Base-by-base conservation (phyloP, 2,888 invertebrate species). In the Deroplatys truncata region DNA sequence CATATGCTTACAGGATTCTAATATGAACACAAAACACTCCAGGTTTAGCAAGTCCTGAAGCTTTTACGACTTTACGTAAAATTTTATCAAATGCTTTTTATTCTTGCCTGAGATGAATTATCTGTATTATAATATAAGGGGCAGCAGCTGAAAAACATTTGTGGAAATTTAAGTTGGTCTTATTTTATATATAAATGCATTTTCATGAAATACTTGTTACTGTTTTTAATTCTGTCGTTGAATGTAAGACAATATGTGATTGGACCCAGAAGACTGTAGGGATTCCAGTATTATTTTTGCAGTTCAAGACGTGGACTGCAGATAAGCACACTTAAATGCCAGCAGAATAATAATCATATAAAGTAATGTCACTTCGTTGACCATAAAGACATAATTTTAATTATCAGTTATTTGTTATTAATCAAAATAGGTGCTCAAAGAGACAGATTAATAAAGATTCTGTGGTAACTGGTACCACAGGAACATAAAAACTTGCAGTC, bases 1-100 rank as follows among this genome's bases (percentile, higher is more conserved):
- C 89, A 87, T 87, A 87, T 87, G 87, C 87, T 87, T 87, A 87
- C 87, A 87, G 87, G 87, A 87, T 83, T 87, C 87, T 87, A 87
- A 87, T 43, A 83, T 87, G 35, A 87, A 87, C 83, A 87, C 83
- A 82, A 83, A 86, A 87, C 87, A 83, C 82, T 25, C n/a, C 82
- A 35, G 87, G 87, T 83, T 87, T 82, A 83, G 83, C 87, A 87
- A 87, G 87, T 83, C 87, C 28, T 87, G 87, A 83, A 87, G 56
- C 20, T 72, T 72, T 72, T 72, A 56, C 20, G 16, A 56, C 56
- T 56, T 56, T 56, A 72, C 7, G 56, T 72, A 9, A 72, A 72
- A 72, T 72, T 72, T 72, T 20, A 72, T 72, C 56, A 72, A 72
- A 72, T 72, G 56, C 56, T 72, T 72, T 72, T 72, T 72, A 72